Evolutionary conservation across 2,797 vertebrate genomes (phyloP), one percentile per base, ranked within the genome.

Genomic region (Enteromius paludinosus): DNA sequence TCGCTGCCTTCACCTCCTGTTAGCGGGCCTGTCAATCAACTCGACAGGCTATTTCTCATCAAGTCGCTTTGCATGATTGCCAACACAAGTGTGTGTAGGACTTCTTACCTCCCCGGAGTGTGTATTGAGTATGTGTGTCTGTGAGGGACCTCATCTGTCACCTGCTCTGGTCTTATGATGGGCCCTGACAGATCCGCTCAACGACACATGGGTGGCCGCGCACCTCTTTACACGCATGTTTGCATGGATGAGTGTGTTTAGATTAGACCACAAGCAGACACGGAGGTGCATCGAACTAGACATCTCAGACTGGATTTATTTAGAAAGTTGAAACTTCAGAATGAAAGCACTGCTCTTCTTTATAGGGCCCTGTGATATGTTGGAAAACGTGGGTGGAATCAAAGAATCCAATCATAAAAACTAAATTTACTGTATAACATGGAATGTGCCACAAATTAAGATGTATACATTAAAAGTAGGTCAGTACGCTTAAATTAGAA

Each of bases 11-110:
- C 93, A 70, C 86, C 86, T 92, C 87, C 25, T 28, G 90, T 94
- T 94, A 94, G 89, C 0, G 30, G 77, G 88, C 88, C 89, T 92
- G 92, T 94, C 95, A 94, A 90, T 94, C 94, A 94, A 89, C 75
- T 75, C 78, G 69, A 86, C 89, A 87, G 88, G 87, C 89, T 87
- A 88, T 91, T 91, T 90, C 89, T 94, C 91, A 92, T 94, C 91
- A 93, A 94, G 92, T 92, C 90, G 90, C 92, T 80, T 65, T 52
- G 86, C 87, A 84, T 92, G 93, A 95, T 93, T 93, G 93, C 87
- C 87, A 89, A 91, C 68, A 89, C 89, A 89, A 87, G 90, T 87
- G 91, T 91, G 91, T 83, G 85, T 88, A 87, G 90, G 91, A 89
- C 91, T 91, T 89, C 89, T 86, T 88, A 90, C 91, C 87, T 91